phyloP scores from a whole-genome alignment of 2,797 vertebrate species.

The Zenarchopterus dispar region DNA sequence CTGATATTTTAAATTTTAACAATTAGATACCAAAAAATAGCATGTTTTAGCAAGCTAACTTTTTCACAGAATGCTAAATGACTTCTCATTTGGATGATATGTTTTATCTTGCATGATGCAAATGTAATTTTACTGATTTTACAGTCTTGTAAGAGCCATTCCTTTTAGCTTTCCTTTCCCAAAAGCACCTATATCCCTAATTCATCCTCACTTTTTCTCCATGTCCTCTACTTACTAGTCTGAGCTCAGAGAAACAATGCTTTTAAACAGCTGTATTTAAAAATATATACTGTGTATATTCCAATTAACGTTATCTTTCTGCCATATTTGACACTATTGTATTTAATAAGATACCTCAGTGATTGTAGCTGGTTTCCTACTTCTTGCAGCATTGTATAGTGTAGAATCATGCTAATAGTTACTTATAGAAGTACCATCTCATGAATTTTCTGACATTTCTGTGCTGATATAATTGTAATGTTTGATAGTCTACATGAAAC shows the following conservation, averaged over 20 bases:
- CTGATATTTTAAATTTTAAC: slow-evolving; percentile 28
- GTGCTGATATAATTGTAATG: no score
- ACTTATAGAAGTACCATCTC: no score
- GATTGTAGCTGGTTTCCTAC: slow-evolving; percentile 15
- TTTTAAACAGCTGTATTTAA: background rate
- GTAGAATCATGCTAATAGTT: no score
- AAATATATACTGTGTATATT: background rate
- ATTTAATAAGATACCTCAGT: slow-evolving; percentile 13
- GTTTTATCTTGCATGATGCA: slow-evolving; percentile 61
- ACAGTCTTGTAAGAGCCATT: slow-evolving; percentile 55
- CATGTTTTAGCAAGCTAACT: slow-evolving; percentile 20
- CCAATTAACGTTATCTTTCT: background rate
- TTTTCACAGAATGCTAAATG: slow-evolving; percentile 50
- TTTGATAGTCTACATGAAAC: no score
- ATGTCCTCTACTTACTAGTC: slow-evolving; percentile 59
- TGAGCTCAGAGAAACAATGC: slow-evolving; percentile 64
- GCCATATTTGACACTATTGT: background rate
- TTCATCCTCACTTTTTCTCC: slow-evolving; percentile 59
- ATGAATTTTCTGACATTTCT: no score
- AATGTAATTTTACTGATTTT: slow-evolving; percentile 58
- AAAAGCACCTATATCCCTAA: slow-evolving; percentile 48
- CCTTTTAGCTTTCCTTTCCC: slow-evolving; percentile 53
- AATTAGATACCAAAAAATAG: slow-evolving; percentile 14
- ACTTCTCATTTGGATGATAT: slow-evolving; percentile 45
- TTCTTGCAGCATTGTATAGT: background rate